Conservation (phyloP, 2,888 invertebrate species). For the Pachycephus smyrnensis region DNA sequence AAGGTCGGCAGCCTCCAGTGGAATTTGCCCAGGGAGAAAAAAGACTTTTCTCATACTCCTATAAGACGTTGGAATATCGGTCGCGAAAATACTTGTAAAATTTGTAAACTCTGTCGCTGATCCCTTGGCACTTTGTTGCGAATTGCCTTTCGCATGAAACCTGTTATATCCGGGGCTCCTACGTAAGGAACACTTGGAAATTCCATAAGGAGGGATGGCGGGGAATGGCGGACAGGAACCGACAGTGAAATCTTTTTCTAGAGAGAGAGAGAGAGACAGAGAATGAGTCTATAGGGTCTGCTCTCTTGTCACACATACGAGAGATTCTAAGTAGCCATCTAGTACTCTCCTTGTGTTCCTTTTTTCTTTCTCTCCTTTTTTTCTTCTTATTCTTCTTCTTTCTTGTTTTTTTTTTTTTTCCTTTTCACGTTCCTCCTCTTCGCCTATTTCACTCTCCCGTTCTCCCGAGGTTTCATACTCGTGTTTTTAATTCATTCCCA, state of each 20-base stretch:
- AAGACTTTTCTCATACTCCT: too few relatives aligned
- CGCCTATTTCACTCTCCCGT: constrained; percentile 7
- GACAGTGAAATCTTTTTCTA: too few relatives aligned
- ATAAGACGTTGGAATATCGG: too few relatives aligned
- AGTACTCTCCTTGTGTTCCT: constrained; percentile 42
- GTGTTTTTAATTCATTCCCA: constrained; percentile 42
- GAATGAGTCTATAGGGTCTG: too few relatives aligned
- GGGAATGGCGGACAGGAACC: too few relatives aligned
- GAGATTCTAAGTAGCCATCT: constrained; percentile 60
- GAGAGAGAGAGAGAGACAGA: too few relatives aligned
- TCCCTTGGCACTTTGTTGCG: constrained; percentile 29
- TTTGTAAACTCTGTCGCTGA: background rate
- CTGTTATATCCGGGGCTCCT: constrained; percentile 49
- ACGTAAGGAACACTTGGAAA: constrained; percentile 38
- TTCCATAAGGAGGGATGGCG: too few relatives aligned
- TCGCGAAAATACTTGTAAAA: too few relatives aligned
- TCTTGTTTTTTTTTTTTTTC: constrained; percentile 26
- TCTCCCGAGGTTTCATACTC: constrained; percentile 25
- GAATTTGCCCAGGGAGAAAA: too few relatives aligned
- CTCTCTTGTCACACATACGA: constrained; percentile 30
- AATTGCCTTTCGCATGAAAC: constrained; percentile 48
- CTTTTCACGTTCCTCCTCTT: constrained; percentile 23
- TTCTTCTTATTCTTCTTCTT: constrained; percentile 14
- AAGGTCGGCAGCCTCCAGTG: too few relatives aligned
- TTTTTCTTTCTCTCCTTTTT: constrained; percentile 20